Base-by-base conservation (phyloP, 2,113 vertebrate species). In the Pedetes capensis region DNA sequence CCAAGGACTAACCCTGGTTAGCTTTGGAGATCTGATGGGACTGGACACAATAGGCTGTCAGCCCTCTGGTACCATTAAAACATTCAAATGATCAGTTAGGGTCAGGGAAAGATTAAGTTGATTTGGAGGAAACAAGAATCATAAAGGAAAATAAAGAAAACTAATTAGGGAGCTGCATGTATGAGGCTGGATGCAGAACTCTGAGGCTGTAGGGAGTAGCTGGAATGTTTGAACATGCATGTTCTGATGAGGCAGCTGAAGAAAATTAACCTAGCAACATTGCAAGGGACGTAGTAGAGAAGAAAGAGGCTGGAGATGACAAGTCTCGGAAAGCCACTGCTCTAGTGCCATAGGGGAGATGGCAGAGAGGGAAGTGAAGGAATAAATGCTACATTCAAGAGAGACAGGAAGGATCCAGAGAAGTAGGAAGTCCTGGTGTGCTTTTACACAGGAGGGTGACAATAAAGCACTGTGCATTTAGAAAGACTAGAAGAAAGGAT, bases 251-350 rank as follows among this genome's bases (percentile, higher is more conserved):
- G 16, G 22, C 34, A 10, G 64, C 14, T 18, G 39, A 34, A 80
- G 53, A 69, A 89, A 87, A 39, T 49, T 17, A 39, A 34, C 32
- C 37, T 25, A 5, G 11, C 8, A 34, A 51, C 2, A 4, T 11
- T 10, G 20, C 23, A 14, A 1, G 42, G 7, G 57, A 59, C 37
- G 18, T 8, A 1, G 0, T 3, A 12, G n/a, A 51, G 66, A 34
- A 69, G 74, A 68, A 83, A 72, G 14, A 95, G 85, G 80, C 47
- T 20, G 4, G 39, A 37, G 44, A 75, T 57, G 8, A 78, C 81
- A 29, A 6, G 25, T 6, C 1, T 42, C 39, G 44, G 27, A 55
- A 74, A 34, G 0, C 39, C 20, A 8, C 10, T 22, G 12, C 4
- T 16, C 2, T 5, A 22, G 44, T 25, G 11, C 44, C 7, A 17